Base-by-base conservation (phyloP, 2,888 invertebrate genomes). In the Microctonus hyperodae region DNA sequence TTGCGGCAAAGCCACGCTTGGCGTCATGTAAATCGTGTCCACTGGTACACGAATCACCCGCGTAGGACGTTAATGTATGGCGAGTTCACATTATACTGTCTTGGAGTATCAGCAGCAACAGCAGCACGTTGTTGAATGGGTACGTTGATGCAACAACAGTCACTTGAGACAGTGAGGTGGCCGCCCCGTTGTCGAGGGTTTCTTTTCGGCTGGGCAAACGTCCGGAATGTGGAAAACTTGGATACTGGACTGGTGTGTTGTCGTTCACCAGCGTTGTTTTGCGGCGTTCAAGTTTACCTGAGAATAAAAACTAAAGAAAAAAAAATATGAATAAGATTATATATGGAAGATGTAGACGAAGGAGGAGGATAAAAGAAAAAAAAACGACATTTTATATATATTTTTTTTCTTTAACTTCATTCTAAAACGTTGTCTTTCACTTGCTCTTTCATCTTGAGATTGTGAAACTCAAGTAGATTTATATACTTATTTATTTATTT, bases 191-290 rank as follows among this genome's bases (percentile, higher is more conserved):
- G 3, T 28, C 28, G 58, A 44, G 20, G 44, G 11, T 31, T 57
- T 25, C 28, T 69, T 72, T 67, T 71, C 65, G 53, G 51, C 61
- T 63, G 10, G 56, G 55, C 44, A 55, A 65, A 65, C 55, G 40
- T 58, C 60, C 62, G 60, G 69, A 71, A 71, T 71, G 56, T 66
- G 67, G 69, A 69, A 71, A 71, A 70, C 70, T 68, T 60, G 13
- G 48, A 60, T 60, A 2, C 28, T 20, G 44, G 53, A 60, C 40
- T 23, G 44, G 65, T 65, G 55, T n/a, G n/a, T n/a, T n/a, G n/a
- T n/a, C n/a, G n/a, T 65, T 35, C 23, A 37, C 28, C 22, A 50
- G 31, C n/a, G 60, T 31, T 59, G 40, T 51, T 31, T 28, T 25
- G 44, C 51, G 37, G 65, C 37, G 56, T 28, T 56, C 56, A 33